A percentile compares a stretch with the other conserved stretches of the same genome.
These are phyloP conservation scores for Lepidonotus clava DNA, from an alignment of 2,888 invertebrate species.

Conservation along the genomic window DNA sequence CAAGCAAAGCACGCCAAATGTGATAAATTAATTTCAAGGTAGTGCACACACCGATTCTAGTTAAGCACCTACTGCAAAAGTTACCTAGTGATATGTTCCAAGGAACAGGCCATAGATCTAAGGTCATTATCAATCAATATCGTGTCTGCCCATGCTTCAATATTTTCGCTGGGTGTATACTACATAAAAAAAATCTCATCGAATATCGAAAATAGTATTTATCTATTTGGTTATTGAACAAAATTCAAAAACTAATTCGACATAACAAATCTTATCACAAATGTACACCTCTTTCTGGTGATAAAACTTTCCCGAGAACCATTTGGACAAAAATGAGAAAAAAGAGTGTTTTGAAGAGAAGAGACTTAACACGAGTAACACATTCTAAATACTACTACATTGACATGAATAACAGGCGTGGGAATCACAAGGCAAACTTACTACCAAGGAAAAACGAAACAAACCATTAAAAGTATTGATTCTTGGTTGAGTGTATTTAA, in stretches of 20 bases:
- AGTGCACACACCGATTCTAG: background rate
- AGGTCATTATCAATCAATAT: too few relatives aligned
- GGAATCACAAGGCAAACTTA: too few relatives aligned
- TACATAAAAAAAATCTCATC: background rate
- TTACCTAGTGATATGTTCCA: background rate
- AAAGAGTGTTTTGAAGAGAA: background rate
- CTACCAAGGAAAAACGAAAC: slow-evolving; percentile 1
- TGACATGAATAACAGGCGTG: too few relatives aligned
- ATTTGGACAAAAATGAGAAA: background rate
- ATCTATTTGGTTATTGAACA: background rate
- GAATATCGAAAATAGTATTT: background rate
- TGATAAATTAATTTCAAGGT: background rate
- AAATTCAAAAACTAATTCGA: background rate
- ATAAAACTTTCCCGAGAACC: background rate
- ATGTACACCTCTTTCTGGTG: background rate
- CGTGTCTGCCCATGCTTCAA: too few relatives aligned
- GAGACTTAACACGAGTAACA: slow-evolving; percentile 3
- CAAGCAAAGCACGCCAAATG: background rate
- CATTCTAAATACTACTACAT: background rate
- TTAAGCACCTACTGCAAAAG: background rate
- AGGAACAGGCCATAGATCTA: background rate
- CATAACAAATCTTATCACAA: slow-evolving; percentile 21
- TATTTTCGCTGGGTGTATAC: too few relatives aligned
- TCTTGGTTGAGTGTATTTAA: background rate
- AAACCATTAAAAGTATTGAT: background rate